Conservation (phyloP, 2,113 vertebrate genomes). For the Nymphicus hollandicus region DNA sequence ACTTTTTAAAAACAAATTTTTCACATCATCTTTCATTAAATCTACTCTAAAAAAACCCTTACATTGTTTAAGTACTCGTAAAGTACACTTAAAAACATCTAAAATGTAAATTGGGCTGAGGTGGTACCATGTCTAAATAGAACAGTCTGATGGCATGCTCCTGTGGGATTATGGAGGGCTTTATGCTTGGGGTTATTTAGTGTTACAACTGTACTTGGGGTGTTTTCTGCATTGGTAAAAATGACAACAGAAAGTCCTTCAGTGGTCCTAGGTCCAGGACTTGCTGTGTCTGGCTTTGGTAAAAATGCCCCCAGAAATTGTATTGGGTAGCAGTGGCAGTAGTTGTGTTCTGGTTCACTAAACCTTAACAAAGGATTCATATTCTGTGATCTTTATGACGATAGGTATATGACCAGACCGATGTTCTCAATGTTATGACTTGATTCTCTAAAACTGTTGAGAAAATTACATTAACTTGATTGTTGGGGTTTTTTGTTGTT, state of each 20-base stretch:
- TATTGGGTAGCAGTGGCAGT: neutral
- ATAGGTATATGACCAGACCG: neutral
- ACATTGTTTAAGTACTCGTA: neutral
- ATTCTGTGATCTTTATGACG: neutral
- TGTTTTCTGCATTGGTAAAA: neutral
- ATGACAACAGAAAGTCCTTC: neutral
- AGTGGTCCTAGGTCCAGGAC: neutral
- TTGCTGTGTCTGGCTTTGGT: neutral
- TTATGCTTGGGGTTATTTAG: neutral
- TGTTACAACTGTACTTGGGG: neutral
- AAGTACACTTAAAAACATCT: neutral
- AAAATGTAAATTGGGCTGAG: neutral
- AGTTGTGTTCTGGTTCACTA: neutral
- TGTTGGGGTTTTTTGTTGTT: neutral
- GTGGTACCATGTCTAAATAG: neutral
- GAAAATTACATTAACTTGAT: neutral
- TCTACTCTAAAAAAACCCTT: neutral
- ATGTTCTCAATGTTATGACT: neutral
- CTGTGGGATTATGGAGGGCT: neutral
- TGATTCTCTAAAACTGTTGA: neutral
- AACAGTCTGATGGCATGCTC: neutral
- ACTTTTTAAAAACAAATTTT: neutral
- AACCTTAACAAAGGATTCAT: neutral
- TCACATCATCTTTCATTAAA: neutral
- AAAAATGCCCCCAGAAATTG: neutral